phyloP scores from a whole-genome alignment of 2,888 invertebrate genomes.

The Tricholauxania praeusta region DNA sequence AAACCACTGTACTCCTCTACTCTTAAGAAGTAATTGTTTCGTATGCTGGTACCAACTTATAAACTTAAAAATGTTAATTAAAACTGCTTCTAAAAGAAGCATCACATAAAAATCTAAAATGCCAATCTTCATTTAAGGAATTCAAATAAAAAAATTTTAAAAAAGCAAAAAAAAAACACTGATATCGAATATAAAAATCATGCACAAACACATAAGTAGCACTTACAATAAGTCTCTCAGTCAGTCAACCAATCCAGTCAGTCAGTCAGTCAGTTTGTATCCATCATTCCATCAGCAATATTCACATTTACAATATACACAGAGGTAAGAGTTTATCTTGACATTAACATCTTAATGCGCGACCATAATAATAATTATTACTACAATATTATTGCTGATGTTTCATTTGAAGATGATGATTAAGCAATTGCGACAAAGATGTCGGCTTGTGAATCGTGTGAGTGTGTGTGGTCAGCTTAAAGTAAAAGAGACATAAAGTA shows the following conservation, averaged over 20 bases:
- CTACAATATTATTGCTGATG: not conserved
- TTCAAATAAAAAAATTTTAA: not conserved
- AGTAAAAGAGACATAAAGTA: not conserved
- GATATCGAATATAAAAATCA: no score
- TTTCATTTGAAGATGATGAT: constrained; percentile 11
- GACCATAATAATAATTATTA: constrained; percentile 27
- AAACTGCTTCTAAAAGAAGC: not conserved
- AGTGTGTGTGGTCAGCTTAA: constrained; percentile 25
- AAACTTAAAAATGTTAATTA: no score
- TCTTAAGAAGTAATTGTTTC: no score
- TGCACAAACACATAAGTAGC: no score
- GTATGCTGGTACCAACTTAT: no score
- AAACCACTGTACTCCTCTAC: no score
- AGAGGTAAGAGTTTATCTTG: constrained; percentile 30
- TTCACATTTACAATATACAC: no score
- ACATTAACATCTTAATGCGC: constrained; percentile 37
- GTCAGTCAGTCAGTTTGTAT: no score
- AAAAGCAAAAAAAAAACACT: not conserved
- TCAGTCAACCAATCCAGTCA: no score
- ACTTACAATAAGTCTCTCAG: no score
- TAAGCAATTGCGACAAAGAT: constrained; percentile 21
- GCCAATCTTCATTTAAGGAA: constrained; percentile 32
- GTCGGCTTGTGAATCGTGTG: constrained; percentile 2
- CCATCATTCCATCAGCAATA: no score
- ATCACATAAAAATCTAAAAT: constrained; percentile 11